phyloP scores from a whole-genome alignment of 2,797 vertebrate genomes.

The Alosa sapidissima region DNA sequence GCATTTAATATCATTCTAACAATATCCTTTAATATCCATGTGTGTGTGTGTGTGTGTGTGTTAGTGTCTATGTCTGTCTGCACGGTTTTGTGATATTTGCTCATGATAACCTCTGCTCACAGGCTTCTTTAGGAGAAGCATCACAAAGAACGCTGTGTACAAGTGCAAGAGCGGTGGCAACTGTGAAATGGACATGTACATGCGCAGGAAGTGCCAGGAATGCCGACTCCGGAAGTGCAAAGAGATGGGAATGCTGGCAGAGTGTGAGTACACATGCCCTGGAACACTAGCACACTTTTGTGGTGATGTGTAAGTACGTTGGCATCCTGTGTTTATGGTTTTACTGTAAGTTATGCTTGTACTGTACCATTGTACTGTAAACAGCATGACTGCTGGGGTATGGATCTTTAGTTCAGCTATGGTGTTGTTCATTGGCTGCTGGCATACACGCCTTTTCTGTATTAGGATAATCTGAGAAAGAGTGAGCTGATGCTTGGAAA shows the following conservation, averaged over 20 bases:
- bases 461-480: neutral
- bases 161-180: conserved; percentile 96
- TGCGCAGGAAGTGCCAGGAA: conserved; percentile 97
- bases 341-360: neutral
- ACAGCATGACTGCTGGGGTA: neutral
- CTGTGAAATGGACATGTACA: conserved; percentile 99
- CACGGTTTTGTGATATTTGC: conserved; percentile 2
- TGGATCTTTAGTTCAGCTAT: neutral
- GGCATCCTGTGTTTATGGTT: neutral
- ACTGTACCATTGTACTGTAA: neutral
- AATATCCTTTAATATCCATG: neutral
- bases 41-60: conserved; percentile 7
- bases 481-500: neutral
- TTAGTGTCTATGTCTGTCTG: neutral
- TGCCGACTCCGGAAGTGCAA: conserved; percentile 96
- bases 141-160: conserved; percentile 97
- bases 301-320: neutral
- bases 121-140: conserved; percentile 98
- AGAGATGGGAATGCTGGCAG: conserved; percentile 98
- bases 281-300: neutral
- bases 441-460: neutral
- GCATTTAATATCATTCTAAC: neutral
- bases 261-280: conserved; percentile 84
- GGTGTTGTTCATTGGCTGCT: neutral
- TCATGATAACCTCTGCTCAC: conserved; percentile 19